These are phyloP conservation scores for Coturnix japonica DNA, from an alignment of 2,113 vertebrate species.

Conservation along the genomic window DNA sequence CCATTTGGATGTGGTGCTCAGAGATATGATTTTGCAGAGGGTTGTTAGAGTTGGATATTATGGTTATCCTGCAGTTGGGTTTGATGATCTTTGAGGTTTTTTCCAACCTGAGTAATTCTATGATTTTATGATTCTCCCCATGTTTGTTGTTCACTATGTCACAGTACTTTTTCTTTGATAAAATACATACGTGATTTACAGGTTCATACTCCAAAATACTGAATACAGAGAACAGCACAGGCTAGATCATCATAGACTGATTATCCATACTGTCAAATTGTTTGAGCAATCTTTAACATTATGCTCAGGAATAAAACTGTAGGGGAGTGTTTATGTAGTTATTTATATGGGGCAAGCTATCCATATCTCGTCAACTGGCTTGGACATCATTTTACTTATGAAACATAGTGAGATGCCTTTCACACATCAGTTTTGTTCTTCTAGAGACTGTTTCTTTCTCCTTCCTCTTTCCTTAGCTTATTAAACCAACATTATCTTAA, in stretches of 20 bases:
- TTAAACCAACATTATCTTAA: background rate
- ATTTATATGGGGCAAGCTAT: background rate
- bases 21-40: too few species aligned
- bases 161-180: background rate
- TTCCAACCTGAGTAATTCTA: too few species aligned
- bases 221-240: background rate
- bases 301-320: background rate
- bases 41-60: too few species aligned
- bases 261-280: background rate
- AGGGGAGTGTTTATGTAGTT: accelerated
- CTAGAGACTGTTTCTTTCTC: accelerated
- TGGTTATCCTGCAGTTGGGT: too few species aligned
- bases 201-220: background rate
- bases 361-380: background rate
- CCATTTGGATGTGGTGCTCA: too few species aligned
- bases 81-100: too few species aligned
- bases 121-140: too few species aligned
- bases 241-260: background rate
- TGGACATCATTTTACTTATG: background rate
- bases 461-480: background rate
- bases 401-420: background rate
- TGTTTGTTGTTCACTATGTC: background rate
- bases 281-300: background rate
- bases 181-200: background rate
- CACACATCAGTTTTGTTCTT: background rate